Evolutionary conservation across 2,113 vertebrate species (phyloP), one percentile per base, ranked within the genome.

Genomic region (Sorex araneus): DNA sequence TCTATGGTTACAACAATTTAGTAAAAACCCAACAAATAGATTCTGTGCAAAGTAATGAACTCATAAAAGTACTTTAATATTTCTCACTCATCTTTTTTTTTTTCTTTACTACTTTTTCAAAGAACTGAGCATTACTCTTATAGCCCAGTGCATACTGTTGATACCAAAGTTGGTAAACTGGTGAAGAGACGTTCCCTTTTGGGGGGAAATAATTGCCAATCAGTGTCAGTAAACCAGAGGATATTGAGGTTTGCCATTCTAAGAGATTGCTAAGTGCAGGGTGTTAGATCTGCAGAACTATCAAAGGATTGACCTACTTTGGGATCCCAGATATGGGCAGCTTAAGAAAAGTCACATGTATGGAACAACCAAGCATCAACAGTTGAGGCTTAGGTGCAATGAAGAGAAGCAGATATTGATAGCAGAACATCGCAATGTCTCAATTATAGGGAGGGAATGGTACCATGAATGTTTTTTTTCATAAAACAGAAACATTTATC

Each of bases 151-250:
- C 8, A 60, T 60, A 23, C 57, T 60, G 21, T 60, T 21, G 54
- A 60, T 23, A 60, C 6, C 57, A 21, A 60, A 60, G 23, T 60
- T 60, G 57, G 57, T 19, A 60, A 60, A 60, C 57, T 60, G 25
- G 2, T 69, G 12, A 34, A 60, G 30, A 23, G 8, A 25, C 30
- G 63, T n/a, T 8, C 57, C 36, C 6, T 30, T 30, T 32, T 36
- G 19, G 25, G 63, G 18, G 5, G 1, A 4, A 11, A 16, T 0
- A 7, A 8, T 23, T 32, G 28, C 19, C 2, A 6, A 15, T 15
- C 4, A 6, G 15, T 43, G 7, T 60, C 23, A 43, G 45, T 40
- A 0, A 9, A 25, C 71, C 36, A 8, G 18, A 45, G 30, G 2
- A 15, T 57, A 3, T 27, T 25, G 25, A 77, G 77, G 27, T 4